These are phyloP conservation scores for Phymanthus crucifer DNA, from an alignment of 92 coral and sea anemone species.

Conservation along the genomic window DNA sequence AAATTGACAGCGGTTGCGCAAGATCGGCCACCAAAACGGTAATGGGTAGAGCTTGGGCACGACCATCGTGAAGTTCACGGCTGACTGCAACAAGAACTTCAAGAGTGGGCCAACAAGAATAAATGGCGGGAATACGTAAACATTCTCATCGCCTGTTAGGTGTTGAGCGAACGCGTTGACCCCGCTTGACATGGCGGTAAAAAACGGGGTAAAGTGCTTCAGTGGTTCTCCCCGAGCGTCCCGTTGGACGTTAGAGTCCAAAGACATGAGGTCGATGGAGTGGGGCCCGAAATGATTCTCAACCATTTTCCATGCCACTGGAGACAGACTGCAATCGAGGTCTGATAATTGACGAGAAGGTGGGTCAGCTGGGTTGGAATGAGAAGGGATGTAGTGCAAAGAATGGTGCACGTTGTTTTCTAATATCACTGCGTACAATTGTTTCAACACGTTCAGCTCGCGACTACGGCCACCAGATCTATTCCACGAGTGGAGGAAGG, in stretches of 20 bases:
- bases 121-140: conserved; percentile 31
- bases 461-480: background rate
- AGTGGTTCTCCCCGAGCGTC: conserved; percentile 30
- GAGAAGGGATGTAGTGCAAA: conserved; percentile 10
- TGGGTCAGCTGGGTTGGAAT: conserved; percentile 8
- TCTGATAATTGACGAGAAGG: conserved; percentile 9
- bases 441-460: background rate
- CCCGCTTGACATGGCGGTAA: conserved; percentile 30
- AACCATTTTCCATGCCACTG: conserved; percentile 17
- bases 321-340: conserved; percentile 30
- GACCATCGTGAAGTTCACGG: conserved; percentile 25
- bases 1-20: no score
- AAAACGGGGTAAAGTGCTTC: conserved; percentile 37
- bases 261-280: conserved; percentile 40
- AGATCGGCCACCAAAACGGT: conserved; percentile 38
- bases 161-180: conserved; percentile 35
- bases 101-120: conserved; percentile 28
- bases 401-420: background rate
- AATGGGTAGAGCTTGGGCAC: conserved; percentile 40
- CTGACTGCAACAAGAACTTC: conserved; percentile 18
- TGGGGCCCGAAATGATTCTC: conserved; percentile 33
- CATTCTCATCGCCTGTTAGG: background rate
- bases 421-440: background rate
- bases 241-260: conserved; percentile 30
- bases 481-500: conserved; percentile 8